Base-by-base conservation (phyloP, 2,888 invertebrate species). In the Amphipyra berbera region DNA sequence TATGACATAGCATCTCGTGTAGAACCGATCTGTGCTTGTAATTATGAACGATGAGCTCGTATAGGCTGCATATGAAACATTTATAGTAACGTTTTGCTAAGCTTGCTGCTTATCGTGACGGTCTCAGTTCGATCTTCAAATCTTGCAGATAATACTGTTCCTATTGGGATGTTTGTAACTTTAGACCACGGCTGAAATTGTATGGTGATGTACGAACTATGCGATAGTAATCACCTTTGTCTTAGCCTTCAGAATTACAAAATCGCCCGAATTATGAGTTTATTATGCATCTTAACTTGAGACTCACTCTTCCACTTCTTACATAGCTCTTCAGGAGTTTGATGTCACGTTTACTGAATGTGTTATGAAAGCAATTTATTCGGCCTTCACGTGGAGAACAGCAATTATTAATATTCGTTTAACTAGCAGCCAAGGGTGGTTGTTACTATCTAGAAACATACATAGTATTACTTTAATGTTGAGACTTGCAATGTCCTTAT, bases 331-430 rank as follows among this genome's bases (percentile, higher is more conserved):
- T 45, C 8, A n/a, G 45, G 9, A 37, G 44, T 15, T 40, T 15
- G 12, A 14, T 27, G 49, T 40, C 48, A 46, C 45, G 40, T 62
- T 70, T 62, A 41, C 63, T 46, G 49, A 62, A 65, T 46, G 45
- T 62, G 45, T 42, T 45, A 69, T 8, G 41, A 10, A 65, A 50
- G 49, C 62, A 46, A 46, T 50, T 65, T 46, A 62, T 46, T 37
- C 49, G 45, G 62, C 61, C 30, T 61, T 64, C 44, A 40, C 45
- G n/a, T 40, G 12, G 12, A 41, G 70, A 45, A 13, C 46, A 70
- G 37, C 45, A 40, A 70, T 61, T 50, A 61, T 12, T 14, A 37
- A 65, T 46, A 46, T 70, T 41, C 27, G 30, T 45, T 13, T 69
- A 47, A 13, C 15, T 68, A 41, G 62, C 33, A 46, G 38, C 46